These are phyloP conservation scores for Capromys pilorides DNA, from an alignment of 2,797 vertebrate species.

Conservation along the genomic window DNA sequence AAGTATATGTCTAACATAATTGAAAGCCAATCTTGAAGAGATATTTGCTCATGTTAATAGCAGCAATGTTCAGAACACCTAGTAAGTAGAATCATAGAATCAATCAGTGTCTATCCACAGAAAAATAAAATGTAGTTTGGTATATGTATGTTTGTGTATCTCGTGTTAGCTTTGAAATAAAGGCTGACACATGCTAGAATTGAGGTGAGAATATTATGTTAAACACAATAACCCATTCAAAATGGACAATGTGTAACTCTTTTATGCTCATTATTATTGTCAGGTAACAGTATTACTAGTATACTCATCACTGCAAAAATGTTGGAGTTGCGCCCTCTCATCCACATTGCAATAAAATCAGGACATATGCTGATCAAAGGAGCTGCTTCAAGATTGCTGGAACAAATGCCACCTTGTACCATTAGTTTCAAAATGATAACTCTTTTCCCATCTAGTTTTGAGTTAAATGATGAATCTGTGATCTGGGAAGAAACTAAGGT, in stretches of 20 bases:
- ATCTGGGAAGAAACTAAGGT: conserved; percentile 53
- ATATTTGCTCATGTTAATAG: background rate
- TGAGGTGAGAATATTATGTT: background rate
- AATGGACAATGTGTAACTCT: background rate
- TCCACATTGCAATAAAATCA: conserved; percentile 44
- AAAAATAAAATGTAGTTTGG: background rate
- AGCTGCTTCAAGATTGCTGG: conserved; percentile 68
- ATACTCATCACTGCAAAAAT: background rate
- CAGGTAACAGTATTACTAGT: background rate
- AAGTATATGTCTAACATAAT: background rate
- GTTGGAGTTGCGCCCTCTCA: background rate
- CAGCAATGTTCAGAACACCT: background rate
- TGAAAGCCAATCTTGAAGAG: background rate
- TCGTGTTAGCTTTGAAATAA: background rate
- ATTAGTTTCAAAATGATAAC: conserved; percentile 71
- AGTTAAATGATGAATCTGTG: conserved; percentile 74
- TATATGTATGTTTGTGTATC: background rate
- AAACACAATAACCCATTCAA: background rate
- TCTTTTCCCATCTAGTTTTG: conserved; percentile 53
- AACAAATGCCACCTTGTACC: conserved; percentile 54
- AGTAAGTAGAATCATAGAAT: background rate
- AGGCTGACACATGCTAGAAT: background rate
- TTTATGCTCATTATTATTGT: background rate
- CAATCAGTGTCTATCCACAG: background rate
- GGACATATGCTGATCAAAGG: conserved; percentile 50